Conservation (phyloP, 2,797 vertebrate genomes). For the Artibeus lituratus region DNA sequence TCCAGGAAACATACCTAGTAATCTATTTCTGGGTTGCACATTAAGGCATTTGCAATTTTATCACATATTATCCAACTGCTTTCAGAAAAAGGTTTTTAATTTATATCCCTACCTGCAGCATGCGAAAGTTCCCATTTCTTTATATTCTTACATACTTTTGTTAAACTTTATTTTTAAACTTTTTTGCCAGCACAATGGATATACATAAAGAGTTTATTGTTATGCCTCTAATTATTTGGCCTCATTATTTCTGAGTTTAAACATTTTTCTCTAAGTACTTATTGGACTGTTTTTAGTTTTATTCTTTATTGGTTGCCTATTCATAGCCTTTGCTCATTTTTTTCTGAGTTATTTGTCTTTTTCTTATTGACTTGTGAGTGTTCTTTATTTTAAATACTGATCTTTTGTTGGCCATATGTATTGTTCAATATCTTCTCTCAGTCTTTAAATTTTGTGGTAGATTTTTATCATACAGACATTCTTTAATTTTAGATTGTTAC, state of each 20-base stretch:
- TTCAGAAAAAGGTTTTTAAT: not conserved
- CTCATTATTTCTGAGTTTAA: not conserved
- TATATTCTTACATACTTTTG: not conserved
- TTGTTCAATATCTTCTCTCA: not conserved
- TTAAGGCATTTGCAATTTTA: not conserved
- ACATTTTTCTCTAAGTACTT: not conserved
- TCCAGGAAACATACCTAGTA: not conserved
- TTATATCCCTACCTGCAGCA: not conserved
- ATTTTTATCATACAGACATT: not conserved
- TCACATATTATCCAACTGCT: not conserved
- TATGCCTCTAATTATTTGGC: not conserved
- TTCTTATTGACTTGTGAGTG: not conserved
- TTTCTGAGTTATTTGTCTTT: not conserved
- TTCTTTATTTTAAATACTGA: not conserved
- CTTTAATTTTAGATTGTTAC: not conserved
- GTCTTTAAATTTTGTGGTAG: not conserved
- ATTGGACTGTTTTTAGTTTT: not conserved
- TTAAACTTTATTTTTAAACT: not conserved
- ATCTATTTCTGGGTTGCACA: not conserved
- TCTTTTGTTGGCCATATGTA: not conserved
- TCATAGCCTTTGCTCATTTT: not conserved
- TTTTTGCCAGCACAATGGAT: not conserved
- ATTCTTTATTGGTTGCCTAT: not conserved
- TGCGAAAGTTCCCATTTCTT: not conserved
- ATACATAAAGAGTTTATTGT: not conserved